Evolutionary conservation across 2,888 invertebrate genomes (phyloP).

Genomic region (Caenorhabditis auriculariae): DNA sequence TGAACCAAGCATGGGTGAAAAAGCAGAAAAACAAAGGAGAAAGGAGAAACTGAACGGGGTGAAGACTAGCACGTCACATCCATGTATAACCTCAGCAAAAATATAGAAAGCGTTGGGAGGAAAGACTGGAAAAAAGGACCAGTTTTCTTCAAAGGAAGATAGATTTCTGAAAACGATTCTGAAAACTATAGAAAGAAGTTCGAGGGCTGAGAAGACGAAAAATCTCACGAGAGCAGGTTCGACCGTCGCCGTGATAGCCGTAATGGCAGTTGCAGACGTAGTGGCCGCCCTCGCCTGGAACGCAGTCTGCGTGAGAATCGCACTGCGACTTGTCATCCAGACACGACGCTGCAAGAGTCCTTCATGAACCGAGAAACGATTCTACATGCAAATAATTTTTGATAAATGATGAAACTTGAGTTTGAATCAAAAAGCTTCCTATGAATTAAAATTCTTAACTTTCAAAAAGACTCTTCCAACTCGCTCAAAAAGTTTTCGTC

Average conservation of each 20-base stretch:
- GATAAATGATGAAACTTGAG: no score
- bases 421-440: no score
- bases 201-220: constrained; percentile 1
- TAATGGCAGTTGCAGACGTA: constrained; percentile 61
- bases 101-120: neutral
- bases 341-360: constrained; percentile 61
- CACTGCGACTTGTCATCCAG: constrained; percentile 62
- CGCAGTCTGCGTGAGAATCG: constrained; percentile 64
- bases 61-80: no score
- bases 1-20: neutral
- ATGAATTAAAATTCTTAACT: no score
- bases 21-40: constrained; percentile 5
- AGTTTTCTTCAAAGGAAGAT: neutral
- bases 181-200: constrained; percentile 7
- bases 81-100: neutral
- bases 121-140: neutral
- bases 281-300: constrained; percentile 54
- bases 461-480: no score
- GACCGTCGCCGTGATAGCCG: constrained; percentile 60
- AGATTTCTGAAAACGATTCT: neutral
- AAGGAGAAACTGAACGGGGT: constrained; percentile 4
- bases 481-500: no score
- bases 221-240: constrained; percentile 45
- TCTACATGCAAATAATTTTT: no score
- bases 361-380: no score